Conservation (phyloP, 2,888 invertebrate genomes). For the Pterostichus niger region DNA sequence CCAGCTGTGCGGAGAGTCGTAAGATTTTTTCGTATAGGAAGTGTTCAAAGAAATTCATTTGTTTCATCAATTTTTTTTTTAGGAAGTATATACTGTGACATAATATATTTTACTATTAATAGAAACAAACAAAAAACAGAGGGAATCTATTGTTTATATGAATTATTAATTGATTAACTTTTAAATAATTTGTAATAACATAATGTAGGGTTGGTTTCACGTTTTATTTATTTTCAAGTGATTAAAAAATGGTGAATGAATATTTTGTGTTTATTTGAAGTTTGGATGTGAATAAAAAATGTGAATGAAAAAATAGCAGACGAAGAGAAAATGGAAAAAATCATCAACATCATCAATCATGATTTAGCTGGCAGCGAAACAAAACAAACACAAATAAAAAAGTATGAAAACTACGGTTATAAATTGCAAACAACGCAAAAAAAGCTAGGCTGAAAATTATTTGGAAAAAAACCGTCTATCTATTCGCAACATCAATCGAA, state of each 20-base stretch:
- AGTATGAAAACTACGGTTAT: constrained; percentile 14
- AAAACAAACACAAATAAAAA: constrained; percentile 47
- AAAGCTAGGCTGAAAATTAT: background rate
- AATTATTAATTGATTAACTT: no score
- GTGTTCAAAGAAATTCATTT: background rate
- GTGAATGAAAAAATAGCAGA: no score
- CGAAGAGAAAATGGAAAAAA: background rate
- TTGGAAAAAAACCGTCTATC: constrained; percentile 44
- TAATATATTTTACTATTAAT: no score
- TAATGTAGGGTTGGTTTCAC: no score
- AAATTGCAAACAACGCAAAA: constrained; percentile 28
- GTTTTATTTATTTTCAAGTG: background rate
- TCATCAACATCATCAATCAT: constrained; percentile 43
- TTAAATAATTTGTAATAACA: no score
- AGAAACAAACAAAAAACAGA: no score
- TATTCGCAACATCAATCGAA: constrained; percentile 49
- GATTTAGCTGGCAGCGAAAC: background rate
- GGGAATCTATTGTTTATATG: no score
- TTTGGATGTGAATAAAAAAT: no score
- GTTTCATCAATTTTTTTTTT: no score
- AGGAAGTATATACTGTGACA: no score
- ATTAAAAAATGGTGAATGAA: background rate
- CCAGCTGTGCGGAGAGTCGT: background rate
- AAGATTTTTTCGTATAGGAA: background rate
- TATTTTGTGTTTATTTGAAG: background rate